Evolutionary conservation across 2,797 vertebrate species (phyloP), one percentile per base, ranked within the genome.

Genomic region (Neopelma chrysocephalum): DNA sequence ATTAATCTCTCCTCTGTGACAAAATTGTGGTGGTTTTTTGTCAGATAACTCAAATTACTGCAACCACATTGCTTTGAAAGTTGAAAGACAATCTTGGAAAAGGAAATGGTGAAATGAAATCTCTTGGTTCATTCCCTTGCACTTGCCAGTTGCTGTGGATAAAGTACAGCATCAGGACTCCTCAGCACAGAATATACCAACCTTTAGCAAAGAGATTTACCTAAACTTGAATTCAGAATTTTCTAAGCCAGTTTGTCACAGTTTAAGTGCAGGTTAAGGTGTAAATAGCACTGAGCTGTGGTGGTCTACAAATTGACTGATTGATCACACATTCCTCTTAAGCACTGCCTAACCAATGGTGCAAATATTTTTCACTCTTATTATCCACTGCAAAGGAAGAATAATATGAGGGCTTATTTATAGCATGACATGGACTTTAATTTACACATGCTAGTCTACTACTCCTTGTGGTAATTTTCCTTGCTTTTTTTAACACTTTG

Each of bases 401-500:
- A 27, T 32, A 61, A 36, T 10, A 13, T 1, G 2, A 6, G 3
- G 13, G 2, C 1, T 16, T 36, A 32, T 47, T 64, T 73, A 64
- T 31, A 43, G 45, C 15, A 29, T 9, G 43, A 48, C 12, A 21
- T 9, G 45, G 56, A 64, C 32, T 51, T 83, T 81, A 50, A 48
- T 57, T 77, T 75, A 40, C 21, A 38, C 19, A 10, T 72, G 27
- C 36, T 14, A 7, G 57, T 42, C 72, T 69, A 15, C 29, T 65
- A 12, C 32, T 65, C 45, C 32, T 8, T 60, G 25, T 40, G 51
- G 15, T 92, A 80, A 89, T 65, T 95, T 43, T 89, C 82, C 34
- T 72, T 56, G 17, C 6, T 56, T 48, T 93, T 90, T 94, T 91
- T 34, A 92, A 94, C 47, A 4, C 78, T 84, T 89, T 82, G 32